Conservation (phyloP, 1,140 invertebrate species). For the Caerostris extrusa region DNA sequence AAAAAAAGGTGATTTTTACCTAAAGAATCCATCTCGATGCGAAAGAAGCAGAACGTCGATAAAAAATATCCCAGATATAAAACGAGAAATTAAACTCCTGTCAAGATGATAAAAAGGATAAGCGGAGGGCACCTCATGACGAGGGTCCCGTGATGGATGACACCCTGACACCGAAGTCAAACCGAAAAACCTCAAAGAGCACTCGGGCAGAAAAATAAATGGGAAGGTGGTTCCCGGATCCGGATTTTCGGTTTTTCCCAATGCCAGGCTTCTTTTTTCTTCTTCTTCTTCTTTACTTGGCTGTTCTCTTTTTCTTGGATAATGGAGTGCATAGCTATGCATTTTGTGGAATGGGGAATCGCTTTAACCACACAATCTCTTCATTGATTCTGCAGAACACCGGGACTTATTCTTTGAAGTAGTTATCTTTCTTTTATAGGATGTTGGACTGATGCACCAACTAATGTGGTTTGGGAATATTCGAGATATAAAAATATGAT, state of each 20-base stretch:
- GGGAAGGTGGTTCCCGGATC: not conserved
- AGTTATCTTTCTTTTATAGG: not conserved
- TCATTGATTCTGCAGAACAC: constrained; percentile 29
- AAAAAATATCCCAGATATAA: constrained; percentile 36
- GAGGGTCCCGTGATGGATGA: constrained; percentile 50
- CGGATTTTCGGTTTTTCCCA: constrained; percentile 5
- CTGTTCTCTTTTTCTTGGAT: not conserved
- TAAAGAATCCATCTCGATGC: constrained; percentile 41
- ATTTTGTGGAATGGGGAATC: constrained; percentile 29
- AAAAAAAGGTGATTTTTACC: constrained; percentile 21
- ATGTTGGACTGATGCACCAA: not conserved
- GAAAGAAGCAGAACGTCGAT: not conserved
- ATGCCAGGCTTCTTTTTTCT: not conserved
- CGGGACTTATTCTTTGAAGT: not conserved
- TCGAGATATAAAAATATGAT: too few species aligned
- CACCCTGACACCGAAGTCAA: constrained; percentile 61
- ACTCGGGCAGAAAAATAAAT: constrained; percentile 2
- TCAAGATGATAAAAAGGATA: constrained; percentile 72
- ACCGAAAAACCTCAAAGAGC: constrained; percentile 60
- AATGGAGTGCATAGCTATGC: constrained; percentile 56
- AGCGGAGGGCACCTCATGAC: constrained; percentile 60
- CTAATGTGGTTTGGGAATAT: not conserved
- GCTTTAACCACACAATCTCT: not conserved
- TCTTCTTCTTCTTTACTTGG: not conserved
- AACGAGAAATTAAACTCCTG: constrained; percentile 75